Base-by-base conservation (phyloP, 1,140 invertebrate genomes). In the Planococcus citri region DNA sequence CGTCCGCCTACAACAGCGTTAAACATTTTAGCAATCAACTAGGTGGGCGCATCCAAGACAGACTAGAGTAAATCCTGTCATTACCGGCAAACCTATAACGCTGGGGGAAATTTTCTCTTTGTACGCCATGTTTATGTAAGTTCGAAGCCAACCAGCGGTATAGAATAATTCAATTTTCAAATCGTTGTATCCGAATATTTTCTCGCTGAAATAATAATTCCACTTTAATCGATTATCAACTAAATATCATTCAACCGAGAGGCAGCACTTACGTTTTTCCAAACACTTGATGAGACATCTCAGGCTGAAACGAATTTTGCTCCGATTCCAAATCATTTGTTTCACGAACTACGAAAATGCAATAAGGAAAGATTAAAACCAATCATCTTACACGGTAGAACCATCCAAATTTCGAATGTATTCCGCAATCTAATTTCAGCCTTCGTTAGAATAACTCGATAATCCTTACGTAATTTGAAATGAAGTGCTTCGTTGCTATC, bases 241-340 rank as follows among this genome's bases (percentile, higher is more conserved):
- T 27, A 38, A 33, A 71, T 67, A 74, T 29, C 22, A 20, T 64
- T 70, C 4, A 20, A n/a, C n/a, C n/a, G 17, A 51, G 25, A 51
- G 57, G 72, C 60, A 71, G 51, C 41, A 79, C 79, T 76, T 78
- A 87, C 85, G 81, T 83, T 74, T 94, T 90, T 24, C 93, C 93
- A 81, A 95, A 97, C 20, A 96, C 84, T 80, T 97, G 94, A 82
- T 97, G 92, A 68, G 90, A 90, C 90, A 95, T 95, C 68, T 90
- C 88, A 8, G 94, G 91, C 67, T 85, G 82, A 77, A 95, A 96
- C 17, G 80, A 81, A 8, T 79, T 79, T n/a, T 81, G 79, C 29
- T 89, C 85, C 79, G 90, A 83, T 73, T 89, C 83, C 21, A 94
- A 76, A 77, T 94, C 91, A 21, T 84, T 76, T 37, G 82, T 76